These are phyloP conservation scores for Lontra canadensis DNA, from an alignment of 2,113 vertebrate species.

Conservation along the genomic window DNA sequence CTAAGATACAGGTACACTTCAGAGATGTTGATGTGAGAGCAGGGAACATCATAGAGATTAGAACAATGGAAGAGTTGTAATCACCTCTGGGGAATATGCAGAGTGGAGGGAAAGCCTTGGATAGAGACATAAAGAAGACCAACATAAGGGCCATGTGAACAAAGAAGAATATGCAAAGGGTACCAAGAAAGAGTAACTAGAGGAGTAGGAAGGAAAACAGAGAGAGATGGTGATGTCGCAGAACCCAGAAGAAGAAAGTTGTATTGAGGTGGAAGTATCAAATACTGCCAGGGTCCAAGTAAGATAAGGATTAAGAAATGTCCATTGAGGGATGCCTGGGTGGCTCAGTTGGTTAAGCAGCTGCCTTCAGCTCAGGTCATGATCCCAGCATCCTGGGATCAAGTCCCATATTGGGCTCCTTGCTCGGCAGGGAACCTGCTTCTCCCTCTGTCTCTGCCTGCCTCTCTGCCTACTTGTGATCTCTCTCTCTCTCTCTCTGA, in stretches of 20 bases:
- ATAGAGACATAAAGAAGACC: not conserved
- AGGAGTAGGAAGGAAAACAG: not conserved
- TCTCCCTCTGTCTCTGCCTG: too few relatives aligned
- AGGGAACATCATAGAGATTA: not conserved
- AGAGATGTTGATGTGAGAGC: not conserved
- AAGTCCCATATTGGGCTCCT: too few relatives aligned
- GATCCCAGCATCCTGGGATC: too few relatives aligned
- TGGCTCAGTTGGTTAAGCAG: too few relatives aligned
- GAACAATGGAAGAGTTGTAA: not conserved
- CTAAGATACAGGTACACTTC: not conserved
- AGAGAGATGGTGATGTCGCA: not conserved
- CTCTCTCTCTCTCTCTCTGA: too few relatives aligned
- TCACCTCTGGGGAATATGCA: not conserved
- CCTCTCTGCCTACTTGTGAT: too few relatives aligned
- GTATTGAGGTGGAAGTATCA: not conserved
- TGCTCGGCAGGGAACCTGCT: too few relatives aligned
- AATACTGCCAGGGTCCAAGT: not conserved
- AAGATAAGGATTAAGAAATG: conserved; percentile 3
- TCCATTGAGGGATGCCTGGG: not conserved
- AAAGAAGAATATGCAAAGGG: not conserved
- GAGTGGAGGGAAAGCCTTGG: not conserved
- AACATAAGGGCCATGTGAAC: not conserved
- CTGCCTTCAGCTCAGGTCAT: too few relatives aligned
- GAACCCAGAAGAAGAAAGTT: not conserved
- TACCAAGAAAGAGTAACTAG: not conserved